A percentile compares a stretch with the other conserved stretches of the same genome.
These are phyloP conservation scores for Cairina moschata DNA, from an alignment of 2,113 vertebrate genomes.

Conservation along the genomic window DNA sequence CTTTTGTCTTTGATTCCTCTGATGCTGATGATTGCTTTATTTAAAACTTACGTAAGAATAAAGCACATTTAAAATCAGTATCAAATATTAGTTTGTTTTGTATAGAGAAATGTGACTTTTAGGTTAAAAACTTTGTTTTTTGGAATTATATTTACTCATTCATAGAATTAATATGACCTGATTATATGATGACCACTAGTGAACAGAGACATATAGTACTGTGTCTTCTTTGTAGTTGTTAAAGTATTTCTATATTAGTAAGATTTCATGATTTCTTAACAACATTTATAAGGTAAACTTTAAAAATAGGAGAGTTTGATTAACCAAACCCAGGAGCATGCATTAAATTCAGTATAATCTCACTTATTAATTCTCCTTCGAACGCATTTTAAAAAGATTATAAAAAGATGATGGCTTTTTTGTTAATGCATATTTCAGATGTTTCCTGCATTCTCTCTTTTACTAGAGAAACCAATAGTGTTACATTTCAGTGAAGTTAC, in stretches of 20 bases:
- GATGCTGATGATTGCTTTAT: neutral
- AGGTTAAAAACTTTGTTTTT: neutral
- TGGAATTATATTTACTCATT: neutral
- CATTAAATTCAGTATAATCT: neutral
- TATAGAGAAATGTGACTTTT: neutral
- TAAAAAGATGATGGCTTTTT: neutral
- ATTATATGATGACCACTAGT: fast-evolving
- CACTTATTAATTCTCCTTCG: neutral
- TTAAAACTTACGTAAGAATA: neutral
- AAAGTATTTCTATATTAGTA: neutral
- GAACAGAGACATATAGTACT: neutral
- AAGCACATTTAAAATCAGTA: neutral
- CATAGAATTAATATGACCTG: neutral
- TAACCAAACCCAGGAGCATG: too few species aligned
- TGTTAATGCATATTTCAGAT: neutral
- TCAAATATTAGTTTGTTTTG: neutral
- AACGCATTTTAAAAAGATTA: neutral
- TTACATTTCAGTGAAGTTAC: neutral
- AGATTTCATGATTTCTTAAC: neutral
- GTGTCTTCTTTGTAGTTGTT: neutral
- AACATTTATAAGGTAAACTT: neutral
- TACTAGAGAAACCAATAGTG: neutral
- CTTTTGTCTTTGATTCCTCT: neutral
- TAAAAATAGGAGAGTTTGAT: neutral
- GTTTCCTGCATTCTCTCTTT: neutral